Evolutionary conservation across 2,113 vertebrate species (phyloP).

Genomic region (Erythrolamprus reginae): DNA sequence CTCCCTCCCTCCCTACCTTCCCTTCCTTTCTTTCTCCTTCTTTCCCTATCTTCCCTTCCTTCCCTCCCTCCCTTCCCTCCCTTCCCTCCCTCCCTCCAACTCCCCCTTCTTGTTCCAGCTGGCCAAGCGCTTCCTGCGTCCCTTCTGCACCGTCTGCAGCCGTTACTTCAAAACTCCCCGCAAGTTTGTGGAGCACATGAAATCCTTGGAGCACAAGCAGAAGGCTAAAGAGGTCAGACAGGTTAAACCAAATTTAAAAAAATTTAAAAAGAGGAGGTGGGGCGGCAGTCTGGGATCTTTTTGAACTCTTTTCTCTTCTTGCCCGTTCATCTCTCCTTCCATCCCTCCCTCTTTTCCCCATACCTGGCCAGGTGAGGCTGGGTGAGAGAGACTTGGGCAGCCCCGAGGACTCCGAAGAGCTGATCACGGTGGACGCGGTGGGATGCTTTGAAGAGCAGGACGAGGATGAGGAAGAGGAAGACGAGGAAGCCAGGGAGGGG

Average conservation of each 20-base stretch:
- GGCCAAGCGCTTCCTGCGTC: conserved; percentile 77
- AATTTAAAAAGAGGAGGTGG: background rate
- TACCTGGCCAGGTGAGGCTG: conserved; percentile 59
- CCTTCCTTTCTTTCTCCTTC: too few species aligned
- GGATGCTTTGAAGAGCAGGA: conserved; percentile 80
- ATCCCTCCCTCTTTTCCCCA: background rate
- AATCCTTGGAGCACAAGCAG: conserved; percentile 86
- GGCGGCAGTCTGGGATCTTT: background rate
- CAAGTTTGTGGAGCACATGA: conserved; percentile 92
- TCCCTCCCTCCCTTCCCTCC: too few species aligned
- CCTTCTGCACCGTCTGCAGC: conserved; percentile 88
- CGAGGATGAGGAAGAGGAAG: conserved; percentile 67
- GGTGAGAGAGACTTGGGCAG: conserved; percentile 72
- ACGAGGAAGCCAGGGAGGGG: conserved; percentile 39
- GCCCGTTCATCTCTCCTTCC: background rate
- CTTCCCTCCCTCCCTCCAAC: background rate
- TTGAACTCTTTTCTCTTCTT: too few species aligned
- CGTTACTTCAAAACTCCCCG: conserved; percentile 87
- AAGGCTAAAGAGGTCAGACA: conserved; percentile 78
- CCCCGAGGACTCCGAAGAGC: conserved; percentile 76
- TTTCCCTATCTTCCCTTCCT: background rate
- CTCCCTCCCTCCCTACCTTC: too few species aligned
- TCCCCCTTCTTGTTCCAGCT: conserved; percentile 63
- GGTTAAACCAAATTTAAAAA: background rate
- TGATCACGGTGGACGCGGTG: conserved; percentile 87